Evolutionary conservation across 2,113 vertebrate genomes (phyloP), one percentile per base, ranked within the genome.

Genomic region (Hypocryptadius cinnamomeus): DNA sequence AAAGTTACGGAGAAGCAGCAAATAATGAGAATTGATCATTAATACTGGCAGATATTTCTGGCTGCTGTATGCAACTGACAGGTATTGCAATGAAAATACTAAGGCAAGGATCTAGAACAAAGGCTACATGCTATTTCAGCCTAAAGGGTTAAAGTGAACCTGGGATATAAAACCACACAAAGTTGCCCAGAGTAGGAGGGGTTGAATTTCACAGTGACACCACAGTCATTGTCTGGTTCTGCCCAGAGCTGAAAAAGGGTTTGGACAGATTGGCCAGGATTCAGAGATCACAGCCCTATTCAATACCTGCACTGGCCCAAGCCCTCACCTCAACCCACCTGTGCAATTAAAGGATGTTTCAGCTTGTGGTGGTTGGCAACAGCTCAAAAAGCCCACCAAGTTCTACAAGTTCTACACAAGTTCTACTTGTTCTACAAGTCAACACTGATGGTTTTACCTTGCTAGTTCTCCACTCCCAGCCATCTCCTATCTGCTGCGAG

Each of bases 401-500:
- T n/a, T 10, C 13, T 28, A n/a, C 19, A 85, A 68, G 35, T 28
- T 10, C 13, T 28, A n/a, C 19, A 85, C n/a, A n/a, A n/a, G n/a
- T n/a, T n/a, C n/a, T n/a, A n/a, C n/a, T n/a, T n/a, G n/a, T n/a
- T 10, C 13, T 28, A n/a, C 19, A 85, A 68, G 35, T 28, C 35
- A 69, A 51, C 30, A 44, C 20, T 13, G 10, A 68, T 39, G 74
- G 33, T 19, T 70, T 97, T 97, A 99, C 99, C 98, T 98, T 98
- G 56, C 97, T 95, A 8, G 80, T 83, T 94, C 95, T 98, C 99
- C 99, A 99, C 92, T 98, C 98, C 99, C 99, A 99, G 11, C 97
- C 98, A 54, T 99, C 99, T 40, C 97, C 96, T 88, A 99, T 98
- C 89, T 95, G 91, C 77, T 98, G 94, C 0, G 99, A 99, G 80